Evolutionary conservation across 2,113 vertebrate genomes (phyloP), one percentile per base, ranked within the genome.

Genomic region (Microcebus tavaratra): DNA sequence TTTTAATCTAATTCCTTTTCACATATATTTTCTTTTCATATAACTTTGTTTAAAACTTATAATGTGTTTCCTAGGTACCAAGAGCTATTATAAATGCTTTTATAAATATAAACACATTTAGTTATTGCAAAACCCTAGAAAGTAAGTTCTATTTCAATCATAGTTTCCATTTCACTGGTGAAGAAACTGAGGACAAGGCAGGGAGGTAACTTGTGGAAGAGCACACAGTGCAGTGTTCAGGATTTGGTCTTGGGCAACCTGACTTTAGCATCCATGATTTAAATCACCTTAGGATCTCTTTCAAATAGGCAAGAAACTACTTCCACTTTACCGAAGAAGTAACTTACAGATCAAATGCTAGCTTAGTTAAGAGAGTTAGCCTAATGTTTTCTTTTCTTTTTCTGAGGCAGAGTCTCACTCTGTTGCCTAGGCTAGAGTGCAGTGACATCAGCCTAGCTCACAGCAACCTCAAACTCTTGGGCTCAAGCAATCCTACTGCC

Each of bases 1-100:
- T 91, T 82, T 94, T 70, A 95, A 95, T 17, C 17, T 23, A 70
- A 42, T 73, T 80, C 2, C 6, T 95, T 90, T 90, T 93, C 61
- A 80, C 25, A 31, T 48, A 39, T 61, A 53, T 82, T 83, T 89
- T 31, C 23, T 53, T 59, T 86, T 34, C 17, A 53, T 29, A 59
- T 65, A 36, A 72, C 36, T 80, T 86, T 61, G 55, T 92, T 83
- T 90, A 67, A 65, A 31, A 93, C n/a, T 90, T 55, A 82, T 3
- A 86, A 42, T 57, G 12, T 1, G 78, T 4, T 92, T 68, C 55
- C 7, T 68, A 27, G n/a, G 23, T 76, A 39, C 9, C 3, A 78
- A 81, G 36, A 81, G 10, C n/a, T 92, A 5, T 29, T 65, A 0
- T 90, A 83, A 83, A 34, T 88, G 14, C 25, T 88, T 65, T 85